These are phyloP conservation scores for Atrina japonica DNA, from an alignment of 2,888 invertebrate genomes.

Conservation along the genomic window DNA sequence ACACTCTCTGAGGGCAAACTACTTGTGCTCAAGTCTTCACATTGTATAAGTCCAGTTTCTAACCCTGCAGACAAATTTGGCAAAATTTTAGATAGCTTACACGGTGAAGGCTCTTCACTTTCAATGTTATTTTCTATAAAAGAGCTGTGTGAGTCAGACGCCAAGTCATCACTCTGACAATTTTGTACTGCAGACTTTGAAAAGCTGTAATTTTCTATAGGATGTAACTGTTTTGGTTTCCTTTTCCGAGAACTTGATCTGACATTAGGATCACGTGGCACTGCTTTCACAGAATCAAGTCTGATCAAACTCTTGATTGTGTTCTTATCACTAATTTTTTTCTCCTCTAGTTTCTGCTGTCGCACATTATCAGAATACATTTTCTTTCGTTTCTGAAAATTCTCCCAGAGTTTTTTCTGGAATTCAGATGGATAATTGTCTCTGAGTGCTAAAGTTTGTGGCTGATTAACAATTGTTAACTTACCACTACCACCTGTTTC, in stretches of 20 bases:
- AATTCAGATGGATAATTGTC: constrained; percentile 60
- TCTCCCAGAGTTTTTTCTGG: constrained; percentile 66
- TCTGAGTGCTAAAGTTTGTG: constrained; percentile 66
- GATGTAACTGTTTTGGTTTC: constrained; percentile 76
- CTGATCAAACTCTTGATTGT: background rate
- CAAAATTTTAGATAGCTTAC: constrained; percentile 17
- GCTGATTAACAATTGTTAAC: constrained; percentile 60
- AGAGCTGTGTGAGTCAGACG: too few relatives aligned
- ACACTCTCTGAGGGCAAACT: constrained; percentile 35
- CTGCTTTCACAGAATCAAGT: constrained; percentile 25
- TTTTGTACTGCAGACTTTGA: constrained; percentile 50
- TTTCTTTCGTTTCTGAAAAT: constrained; percentile 69
- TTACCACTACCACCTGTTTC: constrained; percentile 65
- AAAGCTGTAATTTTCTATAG: constrained; percentile 77
- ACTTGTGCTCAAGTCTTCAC: background rate
- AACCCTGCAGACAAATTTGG: background rate
- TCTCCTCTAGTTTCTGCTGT: constrained; percentile 10
- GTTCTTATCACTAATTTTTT: background rate
- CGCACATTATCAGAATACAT: constrained; percentile 44
- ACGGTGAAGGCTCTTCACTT: constrained; percentile 10
- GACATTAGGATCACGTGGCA: constrained; percentile 31
- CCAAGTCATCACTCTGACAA: constrained; percentile 2
- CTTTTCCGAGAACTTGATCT: constrained; percentile 74
- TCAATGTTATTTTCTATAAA: too few relatives aligned
- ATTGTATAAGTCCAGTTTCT: background rate